Evolutionary conservation across 2,888 invertebrate genomes (phyloP).

Genomic region (Spodoptera littoralis): DNA sequence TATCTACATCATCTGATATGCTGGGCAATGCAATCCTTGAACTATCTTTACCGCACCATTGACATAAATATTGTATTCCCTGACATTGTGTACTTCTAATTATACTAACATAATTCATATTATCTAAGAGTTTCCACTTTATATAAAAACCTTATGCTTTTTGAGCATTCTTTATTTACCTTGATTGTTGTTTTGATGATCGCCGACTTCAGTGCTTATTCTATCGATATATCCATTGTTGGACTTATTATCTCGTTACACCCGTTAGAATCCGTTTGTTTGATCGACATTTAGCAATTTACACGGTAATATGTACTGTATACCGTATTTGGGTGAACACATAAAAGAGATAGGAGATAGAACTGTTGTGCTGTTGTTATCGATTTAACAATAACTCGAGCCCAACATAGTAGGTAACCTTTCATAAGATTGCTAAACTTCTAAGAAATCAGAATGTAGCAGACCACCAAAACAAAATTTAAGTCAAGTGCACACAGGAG

Average conservation of each 20-base stretch:
- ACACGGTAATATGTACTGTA: no score
- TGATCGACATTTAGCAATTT: slow-evolving; percentile 16
- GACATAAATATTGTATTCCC: slow-evolving; percentile 55
- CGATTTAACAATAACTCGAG: not conserved
- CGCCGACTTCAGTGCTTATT: slow-evolving; percentile 15
- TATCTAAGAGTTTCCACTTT: slow-evolving; percentile 55
- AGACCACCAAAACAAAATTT: slow-evolving; percentile 49
- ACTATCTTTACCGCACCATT: slow-evolving; percentile 49
- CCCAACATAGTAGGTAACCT: no score
- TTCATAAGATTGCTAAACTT: no score
- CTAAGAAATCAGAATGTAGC: slow-evolving; percentile 9
- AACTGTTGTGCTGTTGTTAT: not conserved
- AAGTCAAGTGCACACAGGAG: slow-evolving; percentile 58
- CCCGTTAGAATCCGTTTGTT: slow-evolving; percentile 25
- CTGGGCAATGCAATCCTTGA: slow-evolving; percentile 73
- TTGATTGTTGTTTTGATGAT: slow-evolving; percentile 53
- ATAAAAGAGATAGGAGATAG: no score
- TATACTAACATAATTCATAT: slow-evolving; percentile 62
- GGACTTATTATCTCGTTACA: not conserved
- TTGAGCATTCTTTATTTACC: slow-evolving; percentile 64
- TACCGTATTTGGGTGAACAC: no score
- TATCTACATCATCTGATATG: slow-evolving; percentile 85
- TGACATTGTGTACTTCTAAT: slow-evolving; percentile 59
- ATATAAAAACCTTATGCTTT: slow-evolving; percentile 64
- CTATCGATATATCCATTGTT: slow-evolving; percentile 7